Percentiles rank a stretch among this genome's conserved stretches.
Conservation (phyloP, 2,797 vertebrate genomes). For the Chaetophractus vellerosus region DNA sequence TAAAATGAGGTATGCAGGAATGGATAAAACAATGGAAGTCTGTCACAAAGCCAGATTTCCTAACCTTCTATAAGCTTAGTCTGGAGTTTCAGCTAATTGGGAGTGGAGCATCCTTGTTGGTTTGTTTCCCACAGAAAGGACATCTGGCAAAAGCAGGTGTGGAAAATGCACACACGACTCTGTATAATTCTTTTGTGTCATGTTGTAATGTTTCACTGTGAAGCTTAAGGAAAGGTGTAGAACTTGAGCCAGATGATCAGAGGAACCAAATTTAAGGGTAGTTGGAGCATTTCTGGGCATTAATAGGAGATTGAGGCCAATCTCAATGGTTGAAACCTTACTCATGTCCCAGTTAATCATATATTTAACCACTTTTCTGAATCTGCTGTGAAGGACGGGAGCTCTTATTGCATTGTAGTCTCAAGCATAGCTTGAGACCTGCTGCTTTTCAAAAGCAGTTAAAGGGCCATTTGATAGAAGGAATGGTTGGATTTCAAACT, state of each 20-base stretch:
- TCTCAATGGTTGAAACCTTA: neutral
- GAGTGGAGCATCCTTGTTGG: neutral
- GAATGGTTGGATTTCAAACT: constrained; percentile 83
- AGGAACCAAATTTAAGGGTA: constrained; percentile 70
- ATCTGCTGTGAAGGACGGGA: constrained; percentile 88
- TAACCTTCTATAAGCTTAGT: neutral
- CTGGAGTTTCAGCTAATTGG: neutral
- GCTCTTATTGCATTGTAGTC: constrained; percentile 86
- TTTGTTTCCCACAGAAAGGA: neutral
- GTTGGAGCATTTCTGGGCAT: constrained; percentile 81
- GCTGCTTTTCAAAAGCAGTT: constrained; percentile 87
- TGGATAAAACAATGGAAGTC: neutral
- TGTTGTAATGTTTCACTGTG: neutral
- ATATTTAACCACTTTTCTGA: neutral
- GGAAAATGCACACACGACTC: neutral
- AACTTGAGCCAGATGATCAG: constrained; percentile 35
- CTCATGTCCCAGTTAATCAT: neutral
- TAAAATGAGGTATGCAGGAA: neutral
- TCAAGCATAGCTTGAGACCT: constrained; percentile 85
- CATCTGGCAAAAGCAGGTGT: neutral
- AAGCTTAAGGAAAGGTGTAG: constrained; percentile 45
- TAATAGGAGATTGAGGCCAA: constrained; percentile 86
- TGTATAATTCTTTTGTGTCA: neutral
- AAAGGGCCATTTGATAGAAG: constrained; percentile 86
- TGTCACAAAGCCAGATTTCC: neutral